Base-by-base conservation (phyloP, 1,140 invertebrate species). In the Bombus sibiricus region DNA sequence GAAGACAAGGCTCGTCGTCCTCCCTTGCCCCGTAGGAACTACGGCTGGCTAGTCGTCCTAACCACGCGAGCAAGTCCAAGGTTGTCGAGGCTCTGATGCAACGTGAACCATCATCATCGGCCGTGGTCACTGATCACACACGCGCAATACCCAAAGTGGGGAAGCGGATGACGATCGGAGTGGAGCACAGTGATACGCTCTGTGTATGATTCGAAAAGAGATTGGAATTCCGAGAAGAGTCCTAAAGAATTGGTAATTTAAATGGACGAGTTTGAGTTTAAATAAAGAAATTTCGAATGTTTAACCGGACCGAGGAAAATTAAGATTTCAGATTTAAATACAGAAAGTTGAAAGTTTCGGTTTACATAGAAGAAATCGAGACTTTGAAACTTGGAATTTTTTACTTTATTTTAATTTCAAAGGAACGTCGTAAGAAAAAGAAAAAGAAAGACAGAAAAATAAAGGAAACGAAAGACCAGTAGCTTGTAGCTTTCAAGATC, bases 31-130 rank as follows among this genome's bases (percentile, higher is more conserved):
- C 79, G 89, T 88, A 94, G 93, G 93, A 94, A 93, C 92, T 93
- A 94, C 91, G 93, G 93, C 90, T 93, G 93, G 93, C 92, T 94
- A 92, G 90, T 89, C 92, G 88, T 92, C 88, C 90, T 91, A 92
- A 90, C 92, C 90, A 93, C 92, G 88, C 86, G 90, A 87, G 92
- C 93, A 93, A 94, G 93, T 93, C 92, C 93, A 94, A 94, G 93
- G 93, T 93, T 93, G 87, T 77, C 82, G 87, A 71, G 73, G 84
- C 85, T 89, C 84, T 89, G 92, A 92, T 90, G 89, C 90, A 92
- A 91, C 86, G 76, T 76, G 88, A 41, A 18, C 57, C 25, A 37
- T 34, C 73, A 66, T 47, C 32, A 89, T 69, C 76, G 64, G 34
- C 39, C n/a, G 57, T 66, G 57, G 84, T 78, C 81, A 62, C 66